Percentiles rank a stretch among this genome's conserved stretches.
Evolutionary conservation across 2,797 vertebrate genomes (phyloP).

Genomic region (Glossophaga mutica): DNA sequence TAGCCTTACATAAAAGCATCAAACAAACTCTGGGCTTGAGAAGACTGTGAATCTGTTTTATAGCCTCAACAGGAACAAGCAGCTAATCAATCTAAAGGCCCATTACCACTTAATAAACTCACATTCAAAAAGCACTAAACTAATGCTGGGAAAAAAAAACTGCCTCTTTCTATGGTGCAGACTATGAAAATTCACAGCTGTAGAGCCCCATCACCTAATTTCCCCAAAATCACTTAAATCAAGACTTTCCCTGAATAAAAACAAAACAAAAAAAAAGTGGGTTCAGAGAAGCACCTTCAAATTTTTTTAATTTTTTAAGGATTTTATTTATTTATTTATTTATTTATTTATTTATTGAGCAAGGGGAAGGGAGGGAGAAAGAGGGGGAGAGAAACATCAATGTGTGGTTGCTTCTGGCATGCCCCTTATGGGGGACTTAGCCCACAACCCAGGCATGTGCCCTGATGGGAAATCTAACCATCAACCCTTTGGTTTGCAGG

Average conservation of each 20-base stretch:
- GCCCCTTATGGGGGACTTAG: too few relatives aligned
- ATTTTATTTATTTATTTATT: too few relatives aligned
- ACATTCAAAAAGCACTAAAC: constrained; percentile 67
- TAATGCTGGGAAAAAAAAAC: constrained; percentile 53
- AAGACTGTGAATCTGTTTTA: constrained; percentile 29
- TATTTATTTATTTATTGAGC: too few relatives aligned
- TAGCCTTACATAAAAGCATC: background rate
- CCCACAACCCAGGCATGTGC: too few relatives aligned
- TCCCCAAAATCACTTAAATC: constrained; percentile 54
- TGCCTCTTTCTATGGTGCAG: constrained; percentile 7
- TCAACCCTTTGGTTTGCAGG: too few relatives aligned
- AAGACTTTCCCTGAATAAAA: constrained; percentile 56
- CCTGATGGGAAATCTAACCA: too few relatives aligned
- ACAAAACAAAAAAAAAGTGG: background rate
- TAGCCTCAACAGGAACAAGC: background rate
- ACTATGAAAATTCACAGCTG: constrained; percentile 53
- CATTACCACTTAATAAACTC: constrained; percentile 65
- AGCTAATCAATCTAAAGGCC: constrained; percentile 50
- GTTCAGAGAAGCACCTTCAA: background rate
- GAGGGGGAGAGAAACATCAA: too few relatives aligned
- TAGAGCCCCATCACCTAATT: constrained; percentile 24
- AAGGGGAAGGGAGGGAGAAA: too few relatives aligned
- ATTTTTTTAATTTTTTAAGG: background rate
- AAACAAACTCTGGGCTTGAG: background rate
- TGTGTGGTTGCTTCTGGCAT: too few relatives aligned